Conservation (phyloP, 1,140 invertebrate species). For the Diuraphis noxia region DNA sequence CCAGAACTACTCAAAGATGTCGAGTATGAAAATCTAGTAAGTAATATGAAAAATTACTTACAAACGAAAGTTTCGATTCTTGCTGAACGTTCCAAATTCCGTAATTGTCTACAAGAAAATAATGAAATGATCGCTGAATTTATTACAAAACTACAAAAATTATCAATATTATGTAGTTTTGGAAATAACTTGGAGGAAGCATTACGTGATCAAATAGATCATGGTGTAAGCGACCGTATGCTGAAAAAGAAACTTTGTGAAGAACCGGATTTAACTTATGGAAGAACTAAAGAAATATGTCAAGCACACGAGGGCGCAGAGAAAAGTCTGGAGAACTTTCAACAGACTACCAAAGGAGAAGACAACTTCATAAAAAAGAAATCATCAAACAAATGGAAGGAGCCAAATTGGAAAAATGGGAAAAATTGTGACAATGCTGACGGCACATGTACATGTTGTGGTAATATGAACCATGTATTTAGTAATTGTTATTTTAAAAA, state of each 20-base stretch:
- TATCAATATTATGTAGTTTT: slow-evolving; percentile 23
- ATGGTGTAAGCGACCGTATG: neutral
- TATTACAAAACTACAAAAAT: slow-evolving; percentile 13
- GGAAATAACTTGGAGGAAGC: slow-evolving; percentile 8
- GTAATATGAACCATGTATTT: slow-evolving; percentile 27
- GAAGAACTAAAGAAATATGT: neutral
- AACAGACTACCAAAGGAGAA: neutral
- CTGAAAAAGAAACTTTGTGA: slow-evolving; percentile 38
- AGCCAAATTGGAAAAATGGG: neutral
- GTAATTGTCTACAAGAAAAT: slow-evolving; percentile 10
- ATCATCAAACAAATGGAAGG: neutral
- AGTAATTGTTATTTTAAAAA: slow-evolving; percentile 31
- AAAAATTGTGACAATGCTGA: neutral
- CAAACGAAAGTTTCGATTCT: neutral
- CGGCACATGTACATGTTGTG: neutral
- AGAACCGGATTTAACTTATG: slow-evolving; percentile 20
- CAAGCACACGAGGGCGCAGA: slow-evolving; percentile 21
- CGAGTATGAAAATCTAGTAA: neutral
- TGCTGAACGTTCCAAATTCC: slow-evolving; percentile 11
- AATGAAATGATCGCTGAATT: slow-evolving; percentile 18
- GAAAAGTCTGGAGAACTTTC: slow-evolving; percentile 8
- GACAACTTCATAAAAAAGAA: neutral
- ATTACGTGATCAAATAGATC: slow-evolving; percentile 18
- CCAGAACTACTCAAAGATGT: neutral
- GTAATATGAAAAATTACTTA: slow-evolving; percentile 12